phyloP scores from a whole-genome alignment of 2,113 vertebrate species.

The Bos indicus region DNA sequence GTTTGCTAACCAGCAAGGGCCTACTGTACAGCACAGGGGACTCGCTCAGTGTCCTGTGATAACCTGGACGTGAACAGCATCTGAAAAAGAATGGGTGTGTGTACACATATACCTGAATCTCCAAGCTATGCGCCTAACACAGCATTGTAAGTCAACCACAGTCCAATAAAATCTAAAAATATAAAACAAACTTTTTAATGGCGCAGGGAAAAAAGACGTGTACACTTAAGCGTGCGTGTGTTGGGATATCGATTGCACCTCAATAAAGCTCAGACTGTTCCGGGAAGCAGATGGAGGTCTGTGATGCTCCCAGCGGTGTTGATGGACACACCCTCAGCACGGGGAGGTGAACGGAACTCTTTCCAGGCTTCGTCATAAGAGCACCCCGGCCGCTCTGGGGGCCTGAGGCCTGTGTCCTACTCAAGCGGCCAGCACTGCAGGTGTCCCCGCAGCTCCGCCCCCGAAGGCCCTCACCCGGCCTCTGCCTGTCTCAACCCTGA shows the following conservation, averaged over 20 bases:
- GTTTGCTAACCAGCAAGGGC: background rate
- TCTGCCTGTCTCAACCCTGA: background rate
- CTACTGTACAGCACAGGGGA: background rate
- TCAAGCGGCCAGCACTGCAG: background rate
- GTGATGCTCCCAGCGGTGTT: fast-evolving
- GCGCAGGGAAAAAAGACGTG: fast-evolving
- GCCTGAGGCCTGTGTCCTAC: too few species aligned
- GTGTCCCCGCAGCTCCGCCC: background rate
- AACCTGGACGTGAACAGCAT: fast-evolving
- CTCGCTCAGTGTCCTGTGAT: background rate
- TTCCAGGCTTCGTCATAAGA: fast-evolving
- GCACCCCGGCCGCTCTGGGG: too few species aligned
- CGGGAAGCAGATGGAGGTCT: fast-evolving
- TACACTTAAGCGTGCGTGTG: fast-evolving
- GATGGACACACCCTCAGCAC: background rate
- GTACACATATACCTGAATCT: fast-evolving
- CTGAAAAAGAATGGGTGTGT: background rate
- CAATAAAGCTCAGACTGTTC: background rate
- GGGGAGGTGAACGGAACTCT: background rate
- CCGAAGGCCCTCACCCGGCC: background rate
- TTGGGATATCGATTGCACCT: fast-evolving
- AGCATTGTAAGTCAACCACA: fast-evolving
- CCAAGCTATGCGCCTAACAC: background rate
- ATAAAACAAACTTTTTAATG: background rate
- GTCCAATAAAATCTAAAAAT: background rate